These are phyloP conservation scores for Drosophila seguyi DNA, from an alignment of 1,140 invertebrate genomes.

Conservation along the genomic window DNA sequence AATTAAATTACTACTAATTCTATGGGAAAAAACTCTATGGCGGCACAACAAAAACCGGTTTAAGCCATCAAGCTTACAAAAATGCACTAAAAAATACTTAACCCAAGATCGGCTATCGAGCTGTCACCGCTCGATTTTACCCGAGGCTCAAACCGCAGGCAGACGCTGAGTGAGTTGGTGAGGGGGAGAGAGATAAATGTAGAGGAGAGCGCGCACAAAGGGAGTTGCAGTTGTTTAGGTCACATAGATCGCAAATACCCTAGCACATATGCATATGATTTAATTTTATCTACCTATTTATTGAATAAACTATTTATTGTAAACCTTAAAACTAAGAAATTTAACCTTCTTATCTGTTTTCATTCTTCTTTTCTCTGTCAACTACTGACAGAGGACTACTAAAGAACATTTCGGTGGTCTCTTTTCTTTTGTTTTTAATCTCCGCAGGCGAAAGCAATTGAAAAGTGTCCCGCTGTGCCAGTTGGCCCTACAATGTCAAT, in stretches of 20 bases:
- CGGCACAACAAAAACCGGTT: neutral
- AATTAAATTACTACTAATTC: too few species aligned
- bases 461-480: constrained; percentile 22
- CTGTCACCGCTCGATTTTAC: neutral
- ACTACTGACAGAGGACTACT: neutral
- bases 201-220: neutral
- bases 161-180: neutral
- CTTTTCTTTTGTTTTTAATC: constrained; percentile 7
- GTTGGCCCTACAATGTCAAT: constrained; percentile 30
- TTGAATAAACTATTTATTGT: neutral
- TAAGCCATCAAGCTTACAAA: neutral
- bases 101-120: neutral
- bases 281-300: neutral
- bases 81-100: constrained; percentile 5
- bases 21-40: too few species aligned
- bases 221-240: neutral
- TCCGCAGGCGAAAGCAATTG: constrained; percentile 11
- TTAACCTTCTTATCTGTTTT: too few species aligned
- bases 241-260: neutral
- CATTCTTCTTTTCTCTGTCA: too few species aligned
- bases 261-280: neutral
- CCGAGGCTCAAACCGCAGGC: neutral
- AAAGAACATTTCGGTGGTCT: neutral
- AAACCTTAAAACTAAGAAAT: too few species aligned
- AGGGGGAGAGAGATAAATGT: neutral